A percentile compares a stretch with the other conserved stretches of the same genome.
Conservation (phyloP, 2,888 invertebrate genomes). For the Shargacucullia verbasci region DNA sequence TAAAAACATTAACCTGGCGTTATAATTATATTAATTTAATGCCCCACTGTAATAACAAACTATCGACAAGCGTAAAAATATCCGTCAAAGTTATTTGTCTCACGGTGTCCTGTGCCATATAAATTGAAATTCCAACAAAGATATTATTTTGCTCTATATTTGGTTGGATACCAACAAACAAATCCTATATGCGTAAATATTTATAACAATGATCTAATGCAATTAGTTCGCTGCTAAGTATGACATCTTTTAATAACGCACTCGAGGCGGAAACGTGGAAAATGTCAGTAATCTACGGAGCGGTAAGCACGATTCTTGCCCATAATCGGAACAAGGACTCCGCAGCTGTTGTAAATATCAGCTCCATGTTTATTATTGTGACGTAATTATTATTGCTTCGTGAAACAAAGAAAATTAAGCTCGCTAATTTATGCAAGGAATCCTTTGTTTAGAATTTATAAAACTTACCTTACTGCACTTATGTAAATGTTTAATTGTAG, state of each 20-base stretch:
- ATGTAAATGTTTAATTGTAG: conserved; percentile 58
- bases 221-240: conserved; percentile 60
- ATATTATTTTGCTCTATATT: conserved; percentile 17
- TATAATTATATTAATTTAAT: conserved; percentile 38
- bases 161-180: conserved; percentile 8
- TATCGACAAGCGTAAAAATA: conserved; percentile 10
- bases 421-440: conserved; percentile 64
- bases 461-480: conserved; percentile 49
- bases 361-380: conserved; percentile 83
- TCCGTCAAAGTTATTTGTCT: conserved; percentile 15
- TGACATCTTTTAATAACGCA: conserved; percentile 86
- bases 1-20: conserved; percentile 24
- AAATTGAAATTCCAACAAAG: conserved; percentile 12
- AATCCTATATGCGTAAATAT: conserved; percentile 44
- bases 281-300: conserved; percentile 85
- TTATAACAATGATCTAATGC: conserved; percentile 54
- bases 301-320: conserved; percentile 85
- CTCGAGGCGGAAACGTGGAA: conserved; percentile 86
- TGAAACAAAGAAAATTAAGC: conserved; percentile 84
- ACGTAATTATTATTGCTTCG: conserved; percentile 81
- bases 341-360: conserved; percentile 87
- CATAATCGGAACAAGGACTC: conserved; percentile 88
- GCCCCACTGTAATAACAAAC: conserved; percentile 20
- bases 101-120: conserved; percentile 7
- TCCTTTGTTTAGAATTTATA: conserved; percentile 67